Evolutionary conservation across 2,888 invertebrate species (phyloP), one percentile per base, ranked within the genome.

Genomic region (Aspidiotus destructor): DNA sequence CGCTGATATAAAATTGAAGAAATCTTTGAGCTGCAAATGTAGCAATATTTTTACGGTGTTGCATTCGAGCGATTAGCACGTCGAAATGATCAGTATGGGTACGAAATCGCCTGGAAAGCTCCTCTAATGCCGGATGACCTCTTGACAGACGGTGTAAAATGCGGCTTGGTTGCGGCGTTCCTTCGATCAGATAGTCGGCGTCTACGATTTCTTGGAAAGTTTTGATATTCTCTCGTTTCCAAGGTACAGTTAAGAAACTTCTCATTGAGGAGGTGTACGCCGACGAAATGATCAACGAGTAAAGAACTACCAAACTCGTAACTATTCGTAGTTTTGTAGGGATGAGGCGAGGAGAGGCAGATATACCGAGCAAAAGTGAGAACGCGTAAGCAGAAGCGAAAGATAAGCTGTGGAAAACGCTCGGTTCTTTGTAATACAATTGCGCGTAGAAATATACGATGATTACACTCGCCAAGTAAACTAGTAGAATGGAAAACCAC

Each of bases 241-340:
- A 68, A 41, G 68, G 70, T n/a, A 70, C 70, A n/a, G 70, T 69
- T 15, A 70, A 41, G 40, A 70, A 69, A 41, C 70, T 70, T 10
- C 70, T 69, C 41, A 69, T 16, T 8, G 69, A 60, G 3, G 64
- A 64, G 41, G 64, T 64, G 17, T 69, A 69, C 13, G 69, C 69
- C 7, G 63, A 60, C 2, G 48, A 41, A 11, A 64, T 64, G 28
- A 69, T 53, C 60, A 69, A 15, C 10, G 62, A 52, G 60, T 64
- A 69, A 7, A 64, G n/a, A 11, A 69, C 48, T 8, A 58, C 40
- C 5, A 16, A n/a, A 8, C 28, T 42, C 3, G 63, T 48, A 10
- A 63, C 48, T 7, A 69, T 5, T 13, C 60, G 10, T 6, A 60
- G 54, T 41, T 41, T 53, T 5, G 9, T 48, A 9, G n/a, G 54